Base-by-base conservation (phyloP, 2,888 invertebrate species). In the Stomorhina lunata region DNA sequence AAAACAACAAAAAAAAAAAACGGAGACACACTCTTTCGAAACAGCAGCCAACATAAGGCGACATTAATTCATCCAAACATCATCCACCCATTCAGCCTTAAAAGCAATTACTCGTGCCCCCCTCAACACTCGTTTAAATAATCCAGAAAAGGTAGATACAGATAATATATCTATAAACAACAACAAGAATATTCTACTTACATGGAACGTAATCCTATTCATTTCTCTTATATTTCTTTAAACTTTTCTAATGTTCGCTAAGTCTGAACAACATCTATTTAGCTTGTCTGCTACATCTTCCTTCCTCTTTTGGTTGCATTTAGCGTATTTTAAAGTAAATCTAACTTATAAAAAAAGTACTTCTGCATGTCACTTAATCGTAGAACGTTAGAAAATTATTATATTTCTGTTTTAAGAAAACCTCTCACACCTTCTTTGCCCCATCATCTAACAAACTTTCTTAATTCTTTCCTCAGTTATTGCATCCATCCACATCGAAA, bases 121-220 rank as follows among this genome's bases (percentile, higher is more conserved):
- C 81, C 55, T 55, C 48, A 75, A 22, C 55, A 40, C 34, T 9
- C 40, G 2, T 40, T 29, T 37, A 50, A 34, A 17, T 43, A 10
- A 57, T 20, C 20, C 4, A 37, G 66, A 37, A 27, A n/a, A 5
- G n/a, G 4, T 17, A 37, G 5, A 5, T 34, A 45, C 3, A 12
- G 2, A 29, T 53, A 17, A 40, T 40, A 66, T 40, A 40, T n/a
- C n/a, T 61, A 50, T 37, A 78, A 72, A 66, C 80, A 82, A 84
- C 65, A 84, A 73, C 45, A 32, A n/a, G n/a, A n/a, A n/a, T n/a
- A n/a, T 43, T n/a, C 43, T 15, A 80, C 37, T 80, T 80, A 75
- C 82, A 59, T 80, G 71, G 80, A 83, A 78, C 81, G 71, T 83
- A 85, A 85, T 82, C 79, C 79, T 85, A 84, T 73, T 79, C 79